Base-by-base conservation (phyloP, 2,888 invertebrate genomes). In the Lithosia quadra region DNA sequence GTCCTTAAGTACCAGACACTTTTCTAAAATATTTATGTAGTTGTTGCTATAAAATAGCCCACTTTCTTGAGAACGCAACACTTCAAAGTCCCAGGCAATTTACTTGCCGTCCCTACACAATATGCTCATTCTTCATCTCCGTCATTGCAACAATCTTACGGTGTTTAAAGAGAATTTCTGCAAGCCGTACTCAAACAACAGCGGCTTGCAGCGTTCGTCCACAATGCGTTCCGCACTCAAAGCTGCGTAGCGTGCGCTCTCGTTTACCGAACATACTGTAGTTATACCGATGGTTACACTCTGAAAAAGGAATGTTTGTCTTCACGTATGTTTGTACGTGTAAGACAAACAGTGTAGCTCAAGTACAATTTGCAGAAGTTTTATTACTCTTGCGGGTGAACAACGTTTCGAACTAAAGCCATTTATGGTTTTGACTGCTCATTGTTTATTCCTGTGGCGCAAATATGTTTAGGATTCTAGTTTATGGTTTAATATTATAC, bases 81-180 rank as follows among this genome's bases (percentile, higher is more conserved):
- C 59, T 71, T 77, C 72, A 74, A 68, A 71, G 71, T 49, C 55
- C 22, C 33, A 61, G 68, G 55, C 64, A 65, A 68, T 65, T 68
- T 64, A n/a, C 33, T 34, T 21, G 59, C 33, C 59, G 58, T 65
- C 64, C 24, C 22, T 56, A 34, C 68, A 68, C 68, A 68, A 68
- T 65, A 65, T 18, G 9, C 55, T 33, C 49, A 39, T 34, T 56
- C 33, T 43, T 63, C 59, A 24, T 34, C 63, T 49, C 11, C 61
- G 33, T 63, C 62, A 56, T 56, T 28, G 49, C 63, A 53, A 70
- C 79, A 76, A 74, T 69, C 67, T 70, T 61, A 68, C 67, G 62
- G 66, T 70, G 69, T 69, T 75, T 75, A 74, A 57, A 74, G 63
- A 78, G 64, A 71, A 67, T 67, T 69, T 72, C 39, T 67, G 64